Evolutionary conservation across 2,113 vertebrate genomes (phyloP).

Genomic region (Henicopernis longicauda): DNA sequence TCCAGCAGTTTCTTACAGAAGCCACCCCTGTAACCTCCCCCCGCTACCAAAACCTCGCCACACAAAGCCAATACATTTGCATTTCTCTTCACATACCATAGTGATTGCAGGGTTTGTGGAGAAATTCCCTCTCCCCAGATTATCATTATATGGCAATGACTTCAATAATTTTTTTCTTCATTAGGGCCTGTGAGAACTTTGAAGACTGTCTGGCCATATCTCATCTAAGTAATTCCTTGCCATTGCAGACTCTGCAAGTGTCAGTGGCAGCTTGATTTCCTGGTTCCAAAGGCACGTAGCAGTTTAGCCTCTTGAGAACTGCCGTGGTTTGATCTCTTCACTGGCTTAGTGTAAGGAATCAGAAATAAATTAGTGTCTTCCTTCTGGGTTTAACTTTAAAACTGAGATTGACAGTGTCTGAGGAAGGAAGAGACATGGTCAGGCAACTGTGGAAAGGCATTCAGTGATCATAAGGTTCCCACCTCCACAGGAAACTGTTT

Average conservation of each 20-base stretch:
- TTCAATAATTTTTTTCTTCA: neutral
- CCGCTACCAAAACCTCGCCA: too few species aligned
- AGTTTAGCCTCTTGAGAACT: neutral
- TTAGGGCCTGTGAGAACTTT: neutral
- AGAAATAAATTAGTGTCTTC: neutral
- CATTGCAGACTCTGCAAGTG: neutral
- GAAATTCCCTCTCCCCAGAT: neutral
- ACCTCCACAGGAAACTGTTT: neutral
- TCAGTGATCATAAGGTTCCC: neutral
- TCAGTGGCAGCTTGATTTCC: neutral
- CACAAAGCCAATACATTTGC: too few species aligned
- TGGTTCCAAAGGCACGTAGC: fast-evolving
- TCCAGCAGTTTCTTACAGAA: too few species aligned
- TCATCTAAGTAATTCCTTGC: neutral
- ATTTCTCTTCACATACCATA: neutral
- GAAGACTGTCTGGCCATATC: neutral
- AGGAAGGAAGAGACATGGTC: neutral
- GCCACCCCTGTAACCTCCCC: too few species aligned
- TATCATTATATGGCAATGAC: neutral
- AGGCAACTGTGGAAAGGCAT: neutral
- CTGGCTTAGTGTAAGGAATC: neutral
- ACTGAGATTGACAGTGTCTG: neutral
- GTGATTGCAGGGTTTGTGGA: neutral
- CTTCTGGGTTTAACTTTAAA: neutral
- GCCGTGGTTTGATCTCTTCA: neutral